Evolutionary conservation across 2,797 vertebrate genomes (phyloP).

Genomic region (Megalops cyprinoides): DNA sequence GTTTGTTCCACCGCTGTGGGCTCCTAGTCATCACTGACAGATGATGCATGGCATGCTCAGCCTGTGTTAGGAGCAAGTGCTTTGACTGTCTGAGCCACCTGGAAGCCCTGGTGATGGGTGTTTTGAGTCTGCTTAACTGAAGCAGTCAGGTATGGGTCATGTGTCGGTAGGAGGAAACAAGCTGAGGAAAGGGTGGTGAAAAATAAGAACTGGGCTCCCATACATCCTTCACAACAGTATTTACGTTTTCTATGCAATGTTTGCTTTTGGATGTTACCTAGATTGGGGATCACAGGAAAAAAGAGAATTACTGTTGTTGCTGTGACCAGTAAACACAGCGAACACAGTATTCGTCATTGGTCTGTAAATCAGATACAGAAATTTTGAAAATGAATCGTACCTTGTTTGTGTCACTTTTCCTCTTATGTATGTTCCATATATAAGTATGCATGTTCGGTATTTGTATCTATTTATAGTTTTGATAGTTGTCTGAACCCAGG

Average conservation of each 20-base stretch:
- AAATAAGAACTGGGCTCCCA: neutral
- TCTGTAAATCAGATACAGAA: neutral
- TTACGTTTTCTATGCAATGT: neutral
- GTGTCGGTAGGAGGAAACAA: no score
- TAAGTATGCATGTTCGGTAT: conserved; percentile 13
- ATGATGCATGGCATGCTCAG: no score
- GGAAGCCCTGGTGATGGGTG: neutral
- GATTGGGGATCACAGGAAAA: no score
- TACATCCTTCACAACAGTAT: neutral
- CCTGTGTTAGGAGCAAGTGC: no score
- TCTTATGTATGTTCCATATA: neutral
- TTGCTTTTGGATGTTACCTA: neutral
- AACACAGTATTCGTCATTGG: neutral
- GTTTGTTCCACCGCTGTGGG: no score
- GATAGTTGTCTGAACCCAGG: conserved; percentile 36
- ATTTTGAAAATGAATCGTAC: neutral
- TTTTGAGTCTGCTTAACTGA: neutral
- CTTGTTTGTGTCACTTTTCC: neutral
- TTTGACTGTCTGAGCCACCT: no score
- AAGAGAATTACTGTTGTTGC: no score
- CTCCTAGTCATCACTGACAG: no score
- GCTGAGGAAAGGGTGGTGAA: neutral
- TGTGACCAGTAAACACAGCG: neutral
- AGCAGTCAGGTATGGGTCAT: neutral
- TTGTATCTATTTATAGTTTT: conserved; percentile 21